Base-by-base conservation (phyloP, 1,140 invertebrate genomes). In the Heliconius hermathena region DNA sequence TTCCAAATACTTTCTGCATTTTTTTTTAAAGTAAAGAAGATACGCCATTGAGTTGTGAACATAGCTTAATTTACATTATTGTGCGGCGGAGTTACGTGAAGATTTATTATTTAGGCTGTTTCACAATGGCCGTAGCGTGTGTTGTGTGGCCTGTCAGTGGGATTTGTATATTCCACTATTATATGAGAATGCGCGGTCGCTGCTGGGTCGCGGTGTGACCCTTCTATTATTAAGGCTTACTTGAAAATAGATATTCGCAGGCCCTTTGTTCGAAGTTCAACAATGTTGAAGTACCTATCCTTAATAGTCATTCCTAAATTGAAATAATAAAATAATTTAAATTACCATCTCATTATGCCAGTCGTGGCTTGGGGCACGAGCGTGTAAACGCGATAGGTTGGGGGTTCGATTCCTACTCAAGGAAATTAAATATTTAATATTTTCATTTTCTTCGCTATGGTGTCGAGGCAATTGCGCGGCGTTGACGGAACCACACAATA, bases 91-190 rank as follows among this genome's bases (percentile, higher is more conserved):
- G 80, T 75, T 80, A 49, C 9, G 46, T 71, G 49, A 73, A 71
- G 78, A 80, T 82, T 80, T 80, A 82, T 82, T 80, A 80, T 82
- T 78, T 74, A 78, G 72, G 76, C 49, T 77, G 33, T 74, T 71
- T 80, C 73, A 80, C 79, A 82, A 82, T 80, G 11, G 41, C 41
- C 41, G 41, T 16, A 74, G 81, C 60, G 71, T 73, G 73, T 76
- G 72, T 76, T 73, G 81, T 82, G 81, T 76, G 78, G 79, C 66
- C 76, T 80, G 81, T 80, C 76, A 80, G 75, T 71, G 74, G 77
- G 77, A 79, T 79, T 79, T 79, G 77, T 78, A 74, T 79, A 79
- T 73, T 78, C 71, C 9, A 73, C 36, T 60, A 60, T 73, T 74
- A 79, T 71, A 70, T 6, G 73, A 74, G 76, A 72, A 78, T 76